phyloP scores from a whole-genome alignment of 1,140 invertebrate species.

The Myzus persicae region DNA sequence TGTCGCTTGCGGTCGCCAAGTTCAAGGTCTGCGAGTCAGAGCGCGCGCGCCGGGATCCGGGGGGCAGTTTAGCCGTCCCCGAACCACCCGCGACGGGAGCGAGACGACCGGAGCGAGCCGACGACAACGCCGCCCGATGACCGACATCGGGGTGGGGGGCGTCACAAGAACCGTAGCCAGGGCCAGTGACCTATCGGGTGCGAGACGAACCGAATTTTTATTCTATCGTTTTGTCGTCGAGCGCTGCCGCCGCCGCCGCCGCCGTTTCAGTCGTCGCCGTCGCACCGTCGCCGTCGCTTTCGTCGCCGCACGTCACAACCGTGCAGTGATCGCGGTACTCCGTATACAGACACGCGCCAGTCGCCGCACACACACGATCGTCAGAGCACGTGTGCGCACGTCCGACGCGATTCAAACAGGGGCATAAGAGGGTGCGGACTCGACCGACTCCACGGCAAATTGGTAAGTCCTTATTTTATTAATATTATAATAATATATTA shows the following conservation, averaged over 20 bases:
- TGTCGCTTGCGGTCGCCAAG: background rate
- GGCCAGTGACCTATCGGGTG: conserved; percentile 8
- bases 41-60: background rate
- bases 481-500: background rate
- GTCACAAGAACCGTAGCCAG: background rate
- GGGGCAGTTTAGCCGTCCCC: background rate
- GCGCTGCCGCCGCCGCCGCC: background rate
- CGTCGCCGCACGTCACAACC: background rate
- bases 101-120: background rate
- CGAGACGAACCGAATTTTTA: background rate
- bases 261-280: background rate
- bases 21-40: background rate
- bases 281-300: background rate
- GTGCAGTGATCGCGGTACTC: background rate
- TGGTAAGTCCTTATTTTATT: background rate
- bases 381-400: background rate
- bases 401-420: background rate
- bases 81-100: background rate
- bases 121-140: background rate
- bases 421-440: background rate
- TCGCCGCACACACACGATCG: background rate
- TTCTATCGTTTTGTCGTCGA: background rate
- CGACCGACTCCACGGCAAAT: background rate
- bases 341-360: background rate
- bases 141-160: background rate